Evolutionary conservation across 1,140 invertebrate species (phyloP).

Genomic region (Anadara kagoshimensis): DNA sequence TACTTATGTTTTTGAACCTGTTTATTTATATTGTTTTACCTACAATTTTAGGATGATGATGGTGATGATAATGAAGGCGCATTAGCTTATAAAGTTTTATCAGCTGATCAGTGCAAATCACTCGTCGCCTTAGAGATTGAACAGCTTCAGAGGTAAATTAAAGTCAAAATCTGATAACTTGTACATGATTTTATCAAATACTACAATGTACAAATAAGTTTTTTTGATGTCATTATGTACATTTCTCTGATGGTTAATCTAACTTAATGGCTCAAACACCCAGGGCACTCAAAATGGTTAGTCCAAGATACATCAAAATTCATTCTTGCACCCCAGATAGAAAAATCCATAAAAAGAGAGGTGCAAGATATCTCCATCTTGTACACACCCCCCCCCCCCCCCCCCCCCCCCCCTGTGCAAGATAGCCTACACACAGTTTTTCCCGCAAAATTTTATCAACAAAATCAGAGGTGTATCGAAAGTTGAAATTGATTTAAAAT

Average conservation of each 20-base stretch:
- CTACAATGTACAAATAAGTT: background rate
- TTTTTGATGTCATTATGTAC: background rate
- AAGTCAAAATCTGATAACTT: background rate
- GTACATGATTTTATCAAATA: background rate
- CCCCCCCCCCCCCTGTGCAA: no score
- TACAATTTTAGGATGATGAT: conserved; percentile 56
- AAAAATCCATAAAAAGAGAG: background rate
- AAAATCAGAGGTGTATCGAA: no score
- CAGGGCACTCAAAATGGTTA: background rate
- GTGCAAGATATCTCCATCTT: no score
- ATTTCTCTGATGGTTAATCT: background rate
- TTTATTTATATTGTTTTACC: no score
- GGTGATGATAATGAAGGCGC: conserved; percentile 51
- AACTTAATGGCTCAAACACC: background rate
- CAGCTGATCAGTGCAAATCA: conserved; percentile 59
- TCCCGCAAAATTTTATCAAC: no score
- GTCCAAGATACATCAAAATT: background rate
- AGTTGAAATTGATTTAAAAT: no score
- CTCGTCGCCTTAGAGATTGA: conserved; percentile 55
- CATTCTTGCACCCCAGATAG: background rate
- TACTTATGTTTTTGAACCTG: no score
- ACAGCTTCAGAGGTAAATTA: conserved; percentile 61
- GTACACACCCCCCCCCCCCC: no score
- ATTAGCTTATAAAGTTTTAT: conserved; percentile 62
- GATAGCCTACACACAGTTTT: no score